Conservation (phyloP, 1,140 invertebrate species). For the Sycophaga agraensis region DNA sequence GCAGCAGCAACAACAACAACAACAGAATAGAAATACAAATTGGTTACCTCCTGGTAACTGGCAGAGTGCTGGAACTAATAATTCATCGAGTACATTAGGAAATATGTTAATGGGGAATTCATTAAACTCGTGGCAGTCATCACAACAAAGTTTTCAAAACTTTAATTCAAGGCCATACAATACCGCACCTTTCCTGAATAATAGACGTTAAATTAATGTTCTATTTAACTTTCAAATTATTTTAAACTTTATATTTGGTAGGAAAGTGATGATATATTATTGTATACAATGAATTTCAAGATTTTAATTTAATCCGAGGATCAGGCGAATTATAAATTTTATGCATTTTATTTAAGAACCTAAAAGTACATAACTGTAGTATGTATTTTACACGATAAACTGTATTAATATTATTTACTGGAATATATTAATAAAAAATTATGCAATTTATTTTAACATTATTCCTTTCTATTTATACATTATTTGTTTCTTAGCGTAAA, state of each 20-base stretch:
- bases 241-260: slow-evolving; percentile 21
- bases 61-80: slow-evolving; percentile 10
- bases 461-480: no score
- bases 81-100: background rate
- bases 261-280: background rate
- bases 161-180: slow-evolving; percentile 13
- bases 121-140: slow-evolving; percentile 22
- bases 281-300: slow-evolving; percentile 15
- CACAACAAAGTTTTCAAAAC: slow-evolving; percentile 24
- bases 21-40: slow-evolving; percentile 19
- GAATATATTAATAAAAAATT: no score
- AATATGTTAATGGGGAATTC: slow-evolving; percentile 3
- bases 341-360: slow-evolving; percentile 14
- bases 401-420: no score
- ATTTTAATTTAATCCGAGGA: background rate
- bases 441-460: no score
- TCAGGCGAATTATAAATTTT: slow-evolving; percentile 1
- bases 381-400: slow-evolving; percentile 21
- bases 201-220: slow-evolving; percentile 15
- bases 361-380: slow-evolving; percentile 3
- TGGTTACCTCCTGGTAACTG: slow-evolving; percentile 22
- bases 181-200: slow-evolving; percentile 22
- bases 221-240: slow-evolving; percentile 12
- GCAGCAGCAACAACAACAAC: no score
- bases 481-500: no score